These are phyloP conservation scores for Ceratotherium simum DNA, from an alignment of 2,113 vertebrate species.

Conservation along the genomic window DNA sequence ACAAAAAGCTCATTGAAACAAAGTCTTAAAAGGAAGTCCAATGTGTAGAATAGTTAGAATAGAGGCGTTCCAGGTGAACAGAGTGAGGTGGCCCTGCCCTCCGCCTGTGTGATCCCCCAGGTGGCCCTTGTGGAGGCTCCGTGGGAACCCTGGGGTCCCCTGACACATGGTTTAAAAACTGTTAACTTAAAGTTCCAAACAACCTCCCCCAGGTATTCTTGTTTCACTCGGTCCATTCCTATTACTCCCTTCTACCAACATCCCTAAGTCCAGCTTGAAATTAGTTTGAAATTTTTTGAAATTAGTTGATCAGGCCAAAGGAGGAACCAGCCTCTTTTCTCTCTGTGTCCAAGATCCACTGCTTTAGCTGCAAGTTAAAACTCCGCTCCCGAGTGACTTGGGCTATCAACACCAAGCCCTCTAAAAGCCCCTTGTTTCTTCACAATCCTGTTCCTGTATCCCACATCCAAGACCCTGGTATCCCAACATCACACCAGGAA, in stretches of 20 bases:
- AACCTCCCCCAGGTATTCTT: background rate
- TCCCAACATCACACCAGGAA: background rate
- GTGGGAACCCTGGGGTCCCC: background rate
- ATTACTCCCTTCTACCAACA: background rate
- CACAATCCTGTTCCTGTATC: background rate
- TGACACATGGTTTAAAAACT: background rate
- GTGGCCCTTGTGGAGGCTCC: background rate
- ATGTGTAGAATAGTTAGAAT: background rate
- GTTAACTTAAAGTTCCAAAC: background rate
- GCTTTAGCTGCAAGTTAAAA: slow-evolving; percentile 9
- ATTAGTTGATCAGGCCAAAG: background rate
- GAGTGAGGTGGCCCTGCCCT: background rate
- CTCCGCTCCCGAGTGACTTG: background rate
- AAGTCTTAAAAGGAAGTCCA: background rate
- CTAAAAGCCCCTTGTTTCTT: background rate
- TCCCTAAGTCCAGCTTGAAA: background rate
- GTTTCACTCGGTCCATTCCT: background rate
- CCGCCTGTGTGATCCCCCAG: background rate
- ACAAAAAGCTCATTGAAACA: background rate
- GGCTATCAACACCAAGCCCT: background rate
- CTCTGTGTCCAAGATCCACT: background rate
- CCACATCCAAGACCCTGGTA: background rate
- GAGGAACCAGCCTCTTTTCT: background rate
- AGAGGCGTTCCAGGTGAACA: background rate
- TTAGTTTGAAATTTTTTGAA: too few relatives aligned